A percentile compares a stretch with the other conserved stretches of the same genome.
Evolutionary conservation across 2,888 invertebrate species (phyloP).

Genomic region (Pimpla rufipes): DNA sequence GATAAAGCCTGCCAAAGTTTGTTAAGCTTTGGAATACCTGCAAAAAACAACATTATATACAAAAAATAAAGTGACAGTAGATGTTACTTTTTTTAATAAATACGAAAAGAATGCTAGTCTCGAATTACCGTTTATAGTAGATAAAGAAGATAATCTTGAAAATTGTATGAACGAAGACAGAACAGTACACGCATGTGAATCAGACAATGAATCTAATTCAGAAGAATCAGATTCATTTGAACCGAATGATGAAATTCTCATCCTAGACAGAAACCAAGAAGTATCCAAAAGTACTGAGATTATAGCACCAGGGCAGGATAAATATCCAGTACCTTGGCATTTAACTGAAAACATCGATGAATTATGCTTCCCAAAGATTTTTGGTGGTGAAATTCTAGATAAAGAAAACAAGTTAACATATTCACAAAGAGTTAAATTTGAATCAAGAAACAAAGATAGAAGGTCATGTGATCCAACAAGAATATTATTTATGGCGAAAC

Average conservation of each 20-base stretch:
- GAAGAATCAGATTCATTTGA: constrained; percentile 29
- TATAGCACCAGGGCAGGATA: constrained; percentile 76
- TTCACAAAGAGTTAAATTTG: constrained; percentile 56
- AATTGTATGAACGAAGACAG: constrained; percentile 45
- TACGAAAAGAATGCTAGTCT: constrained; percentile 50
- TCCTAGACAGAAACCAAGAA: constrained; percentile 69
- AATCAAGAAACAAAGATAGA: constrained; percentile 58
- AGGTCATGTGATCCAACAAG: constrained; percentile 43
- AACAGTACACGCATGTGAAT: not conserved
- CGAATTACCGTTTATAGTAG: constrained; percentile 54
- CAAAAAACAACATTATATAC: constrained; percentile 47
- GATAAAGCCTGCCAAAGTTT: constrained; percentile 70
- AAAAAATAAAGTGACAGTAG: constrained; percentile 48
- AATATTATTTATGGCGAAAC: constrained; percentile 69
- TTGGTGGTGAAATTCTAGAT: constrained; percentile 63
- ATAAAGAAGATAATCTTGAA: constrained; percentile 47
- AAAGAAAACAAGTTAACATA: constrained; percentile 47
- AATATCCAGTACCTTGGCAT: constrained; percentile 73
- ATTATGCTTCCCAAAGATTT: constrained; percentile 74
- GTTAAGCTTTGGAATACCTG: constrained; percentile 58
- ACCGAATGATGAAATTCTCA: constrained; percentile 68
- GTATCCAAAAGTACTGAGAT: constrained; percentile 48
- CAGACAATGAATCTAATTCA: not conserved
- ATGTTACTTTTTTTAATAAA: constrained; percentile 53
- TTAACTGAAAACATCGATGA: constrained; percentile 72